These are phyloP conservation scores for Aramus guarauna DNA, from an alignment of 2,113 vertebrate species.

Conservation along the genomic window DNA sequence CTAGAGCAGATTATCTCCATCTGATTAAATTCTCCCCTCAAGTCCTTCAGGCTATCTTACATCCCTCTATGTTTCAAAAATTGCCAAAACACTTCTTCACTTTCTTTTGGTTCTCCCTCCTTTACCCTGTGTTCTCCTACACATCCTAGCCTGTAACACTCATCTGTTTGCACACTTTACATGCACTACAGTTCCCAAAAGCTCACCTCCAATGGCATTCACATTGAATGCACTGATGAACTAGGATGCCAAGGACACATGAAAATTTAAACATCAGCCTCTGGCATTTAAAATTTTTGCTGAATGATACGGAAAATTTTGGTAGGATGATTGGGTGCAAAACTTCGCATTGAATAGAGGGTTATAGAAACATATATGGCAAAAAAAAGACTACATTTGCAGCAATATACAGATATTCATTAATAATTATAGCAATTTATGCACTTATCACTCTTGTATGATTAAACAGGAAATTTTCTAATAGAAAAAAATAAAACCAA, in stretches of 20 bases:
- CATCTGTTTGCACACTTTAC: accelerated
- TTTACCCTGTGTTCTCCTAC: not conserved
- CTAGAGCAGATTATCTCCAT: not conserved
- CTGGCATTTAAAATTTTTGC: not conserved
- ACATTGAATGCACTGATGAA: not conserved
- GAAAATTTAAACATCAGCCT: not conserved
- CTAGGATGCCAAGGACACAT: not conserved
- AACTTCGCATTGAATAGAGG: not conserved
- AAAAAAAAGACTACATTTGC: not conserved
- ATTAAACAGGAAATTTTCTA: not conserved
- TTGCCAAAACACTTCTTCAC: not conserved
- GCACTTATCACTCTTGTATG: not conserved
- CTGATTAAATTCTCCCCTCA: not conserved
- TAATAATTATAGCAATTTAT: not conserved
- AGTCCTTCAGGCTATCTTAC: not conserved
- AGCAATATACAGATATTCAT: not conserved
- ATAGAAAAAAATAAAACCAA: not conserved
- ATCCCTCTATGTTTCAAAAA: not conserved
- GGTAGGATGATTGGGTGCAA: not conserved
- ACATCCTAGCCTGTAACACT: not conserved
- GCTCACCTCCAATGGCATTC: not conserved
- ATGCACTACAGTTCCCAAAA: not conserved
- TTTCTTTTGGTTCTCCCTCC: not conserved
- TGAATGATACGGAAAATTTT: not conserved
- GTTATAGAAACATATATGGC: not conserved